Percentiles rank a stretch among this genome's conserved stretches.
These are phyloP conservation scores for Aplocera efformata DNA, from an alignment of 2,888 invertebrate genomes.

Conservation along the genomic window DNA sequence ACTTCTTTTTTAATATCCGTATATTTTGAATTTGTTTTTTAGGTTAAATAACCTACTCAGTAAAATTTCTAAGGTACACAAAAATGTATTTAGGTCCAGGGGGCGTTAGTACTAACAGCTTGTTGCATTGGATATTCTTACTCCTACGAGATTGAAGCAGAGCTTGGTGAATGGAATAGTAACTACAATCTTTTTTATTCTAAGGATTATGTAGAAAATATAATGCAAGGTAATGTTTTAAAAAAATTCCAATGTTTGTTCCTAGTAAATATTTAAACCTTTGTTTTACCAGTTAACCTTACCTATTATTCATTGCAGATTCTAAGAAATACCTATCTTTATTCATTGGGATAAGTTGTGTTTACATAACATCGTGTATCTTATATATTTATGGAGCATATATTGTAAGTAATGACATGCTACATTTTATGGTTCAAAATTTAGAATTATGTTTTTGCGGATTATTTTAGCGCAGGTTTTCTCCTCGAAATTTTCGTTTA, in stretches of 20 bases:
- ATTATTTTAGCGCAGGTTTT: too few relatives aligned
- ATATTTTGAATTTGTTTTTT: too few relatives aligned
- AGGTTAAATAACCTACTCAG: too few relatives aligned
- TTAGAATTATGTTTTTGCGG: too few relatives aligned
- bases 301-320: constrained; percentile 46
- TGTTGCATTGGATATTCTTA: constrained; percentile 44
- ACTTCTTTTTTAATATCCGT: too few relatives aligned
- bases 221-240: constrained; percentile 44
- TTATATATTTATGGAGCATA: constrained; percentile 66
- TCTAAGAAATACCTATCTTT: constrained; percentile 50
- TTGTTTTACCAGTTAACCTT: too few relatives aligned
- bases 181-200: constrained; percentile 51
- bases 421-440: neutral
- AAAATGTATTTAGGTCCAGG: constrained; percentile 50
- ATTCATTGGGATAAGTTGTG: constrained; percentile 41
- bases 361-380: constrained; percentile 52
- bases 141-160: constrained; percentile 38
- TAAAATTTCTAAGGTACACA: neutral
- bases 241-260: too few relatives aligned
- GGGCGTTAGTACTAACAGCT: constrained; percentile 36
- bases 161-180: constrained; percentile 41
- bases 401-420: constrained; percentile 42
- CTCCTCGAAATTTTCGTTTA: too few relatives aligned
- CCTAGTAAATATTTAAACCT: too few relatives aligned
- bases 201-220: constrained; percentile 46